A percentile compares a stretch with the other conserved stretches of the same genome.
These are phyloP conservation scores for Spongia lamella DNA, from an alignment of 37 sponge, comb jelly and placozoan species.

Conservation along the genomic window DNA sequence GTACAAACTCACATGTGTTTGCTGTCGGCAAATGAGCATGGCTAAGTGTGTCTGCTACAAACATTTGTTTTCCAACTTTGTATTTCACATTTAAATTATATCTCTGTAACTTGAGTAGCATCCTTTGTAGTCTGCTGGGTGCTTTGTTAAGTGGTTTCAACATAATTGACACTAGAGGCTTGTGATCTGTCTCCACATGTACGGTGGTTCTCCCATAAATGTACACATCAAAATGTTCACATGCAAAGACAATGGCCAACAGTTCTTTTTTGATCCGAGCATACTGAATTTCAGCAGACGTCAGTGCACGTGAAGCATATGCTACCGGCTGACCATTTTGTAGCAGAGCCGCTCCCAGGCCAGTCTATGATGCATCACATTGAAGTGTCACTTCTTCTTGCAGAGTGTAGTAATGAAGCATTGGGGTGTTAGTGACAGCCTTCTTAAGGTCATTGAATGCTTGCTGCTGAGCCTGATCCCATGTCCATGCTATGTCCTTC, in stretches of 20 bases:
- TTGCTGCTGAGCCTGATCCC: constrained; percentile 30
- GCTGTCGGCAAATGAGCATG: constrained; percentile 16
- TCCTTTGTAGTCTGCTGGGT: constrained; percentile 41
- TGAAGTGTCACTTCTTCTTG: constrained; percentile 21
- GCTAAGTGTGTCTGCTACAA: constrained; percentile 46
- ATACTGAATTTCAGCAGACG: constrained; percentile 28
- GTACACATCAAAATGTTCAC: no score
- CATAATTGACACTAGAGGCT: constrained; percentile 35
- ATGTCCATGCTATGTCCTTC: constrained; percentile 38
- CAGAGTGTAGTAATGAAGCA: constrained; percentile 39
- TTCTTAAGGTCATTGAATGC: constrained; percentile 37
- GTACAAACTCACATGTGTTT: constrained; percentile 10
- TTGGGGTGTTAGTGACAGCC: constrained; percentile 26
- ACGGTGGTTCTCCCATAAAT: constrained; percentile 34
- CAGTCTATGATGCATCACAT: constrained; percentile 48
- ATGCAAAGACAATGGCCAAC: constrained; percentile 54
- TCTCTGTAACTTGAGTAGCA: constrained; percentile 39
- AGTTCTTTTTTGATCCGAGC: constrained; percentile 58
- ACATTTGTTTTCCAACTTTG: constrained; percentile 27
- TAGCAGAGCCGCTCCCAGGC: constrained; percentile 38
- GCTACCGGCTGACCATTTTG: constrained; percentile 50
- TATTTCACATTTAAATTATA: constrained; percentile 43
- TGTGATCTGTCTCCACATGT: constrained; percentile 42
- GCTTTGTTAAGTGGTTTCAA: constrained; percentile 40
- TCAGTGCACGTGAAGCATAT: constrained; percentile 44